phyloP scores from a whole-genome alignment of 2,888 invertebrate genomes.

The Andrena haemorrhoa region DNA sequence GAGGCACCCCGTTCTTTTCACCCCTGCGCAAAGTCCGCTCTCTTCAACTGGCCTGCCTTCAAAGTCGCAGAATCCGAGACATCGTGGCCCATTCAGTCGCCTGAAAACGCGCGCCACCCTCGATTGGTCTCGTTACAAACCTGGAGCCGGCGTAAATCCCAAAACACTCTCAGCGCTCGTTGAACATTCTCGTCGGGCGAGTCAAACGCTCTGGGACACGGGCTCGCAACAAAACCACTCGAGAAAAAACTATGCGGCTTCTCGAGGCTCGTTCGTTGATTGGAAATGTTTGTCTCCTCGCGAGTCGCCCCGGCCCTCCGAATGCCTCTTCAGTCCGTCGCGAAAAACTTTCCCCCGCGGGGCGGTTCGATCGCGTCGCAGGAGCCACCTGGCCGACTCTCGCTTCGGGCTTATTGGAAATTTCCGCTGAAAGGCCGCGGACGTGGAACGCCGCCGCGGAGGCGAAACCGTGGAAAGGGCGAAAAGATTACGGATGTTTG shows the following conservation, averaged over 20 bases:
- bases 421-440: conserved; percentile 67
- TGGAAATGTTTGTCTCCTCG: conserved; percentile 70
- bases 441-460: conserved; percentile 37
- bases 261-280: conserved; percentile 43
- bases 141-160: background rate
- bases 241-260: conserved; percentile 37
- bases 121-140: background rate
- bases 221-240: background rate
- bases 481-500: conserved; percentile 69
- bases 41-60: too few relatives aligned
- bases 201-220: conserved; percentile 6
- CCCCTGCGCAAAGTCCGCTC: too few relatives aligned
- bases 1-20: too few relatives aligned
- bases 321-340: conserved; percentile 17
- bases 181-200: background rate
- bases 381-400: conserved; percentile 56
- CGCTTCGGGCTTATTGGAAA: conserved; percentile 74
- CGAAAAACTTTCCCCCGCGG: conserved; percentile 33
- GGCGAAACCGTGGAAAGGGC: conserved; percentile 17
- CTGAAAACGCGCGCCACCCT: background rate
- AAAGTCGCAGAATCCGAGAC: too few relatives aligned
- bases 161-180: background rate
- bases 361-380: conserved; percentile 37
- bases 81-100: too few relatives aligned
- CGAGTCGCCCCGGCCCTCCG: conserved; percentile 45